Base-by-base conservation (phyloP, 2,888 invertebrate genomes). In the Drosophila peninsularis region DNA sequence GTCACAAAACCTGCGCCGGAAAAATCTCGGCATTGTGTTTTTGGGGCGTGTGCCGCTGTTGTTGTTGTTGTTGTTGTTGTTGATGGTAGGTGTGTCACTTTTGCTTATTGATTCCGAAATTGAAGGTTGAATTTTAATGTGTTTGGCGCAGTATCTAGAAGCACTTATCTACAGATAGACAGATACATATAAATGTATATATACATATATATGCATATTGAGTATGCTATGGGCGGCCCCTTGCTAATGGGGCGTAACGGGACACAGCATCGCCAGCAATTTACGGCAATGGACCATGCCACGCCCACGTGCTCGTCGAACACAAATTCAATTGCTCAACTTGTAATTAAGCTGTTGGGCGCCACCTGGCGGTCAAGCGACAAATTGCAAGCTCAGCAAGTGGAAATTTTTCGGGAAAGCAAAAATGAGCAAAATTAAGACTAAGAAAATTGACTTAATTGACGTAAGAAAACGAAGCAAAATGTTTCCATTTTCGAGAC, bases 121-220 rank as follows among this genome's bases (percentile, higher is more conserved):
- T 73, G 85, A 82, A 82, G 78, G 75, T 66, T 78, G 73, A 71
- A 71, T 85, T 73, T 71, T 68, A 82, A 80, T 69, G 77, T 68
- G 62, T 45, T 66, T 58, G 42, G 54, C 60, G 30, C 36, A 53
- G 44, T 57, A 41, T 70, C 45, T 71, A 44, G 11, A 55, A 64
- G 60, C 55, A 71, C 58, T 71, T 76, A 52, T 36, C 71, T 50
- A 9, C 19, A 34, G 13, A 17, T 30, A n/a, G 5, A 30, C 11
- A 47, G 7, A n/a, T 27, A 27, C 21, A 5, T 13, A 13, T 2
- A 19, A 27, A 14, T 21, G 9, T 5, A 27, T 5, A 10, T 27
- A 30, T 6, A 27, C 6, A 45, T 17, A 17, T 14, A 49, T 17
- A 32, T 30, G 27, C 11, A 47, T 34, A 34, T 50, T 50, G 27